phyloP scores from a whole-genome alignment of 2,888 invertebrate genomes.

The Ophion slaviceki region DNA sequence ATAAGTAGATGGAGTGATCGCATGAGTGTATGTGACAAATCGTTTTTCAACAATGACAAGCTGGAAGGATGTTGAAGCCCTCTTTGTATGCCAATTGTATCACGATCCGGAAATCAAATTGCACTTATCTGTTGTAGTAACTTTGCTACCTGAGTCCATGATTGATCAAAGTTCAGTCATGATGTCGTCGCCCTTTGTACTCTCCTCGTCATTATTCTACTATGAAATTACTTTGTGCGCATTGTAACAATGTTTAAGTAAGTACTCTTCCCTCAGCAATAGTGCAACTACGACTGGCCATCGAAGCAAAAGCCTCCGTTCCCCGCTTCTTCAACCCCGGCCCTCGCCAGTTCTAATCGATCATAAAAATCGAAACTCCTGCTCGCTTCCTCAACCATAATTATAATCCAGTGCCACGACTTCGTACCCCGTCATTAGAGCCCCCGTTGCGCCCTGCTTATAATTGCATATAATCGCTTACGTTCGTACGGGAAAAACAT shows the following conservation, averaged over 20 bases:
- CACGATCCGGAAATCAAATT: neutral
- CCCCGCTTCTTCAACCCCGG: neutral
- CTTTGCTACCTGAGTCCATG: neutral
- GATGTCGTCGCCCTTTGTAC: neutral
- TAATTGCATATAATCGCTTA: slow-evolving; percentile 18
- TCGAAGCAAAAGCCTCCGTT: neutral
- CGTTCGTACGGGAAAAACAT: neutral
- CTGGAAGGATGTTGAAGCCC: neutral
- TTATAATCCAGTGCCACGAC: neutral
- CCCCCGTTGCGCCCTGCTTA: neutral
- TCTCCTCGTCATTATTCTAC: neutral
- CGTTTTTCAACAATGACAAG: neutral
- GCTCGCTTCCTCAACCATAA: neutral
- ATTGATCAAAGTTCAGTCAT: neutral
- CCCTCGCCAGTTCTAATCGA: neutral
- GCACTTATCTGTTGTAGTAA: neutral
- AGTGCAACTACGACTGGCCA: neutral
- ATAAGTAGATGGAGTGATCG: neutral
- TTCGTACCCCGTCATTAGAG: neutral
- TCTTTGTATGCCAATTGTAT: neutral
- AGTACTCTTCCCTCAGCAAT: neutral
- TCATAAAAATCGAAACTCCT: neutral
- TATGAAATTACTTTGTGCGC: neutral
- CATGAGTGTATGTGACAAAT: neutral
- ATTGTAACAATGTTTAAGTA: neutral